phyloP scores from a whole-genome alignment of 2,888 invertebrate genomes.

The Heliothis peltigera region DNA sequence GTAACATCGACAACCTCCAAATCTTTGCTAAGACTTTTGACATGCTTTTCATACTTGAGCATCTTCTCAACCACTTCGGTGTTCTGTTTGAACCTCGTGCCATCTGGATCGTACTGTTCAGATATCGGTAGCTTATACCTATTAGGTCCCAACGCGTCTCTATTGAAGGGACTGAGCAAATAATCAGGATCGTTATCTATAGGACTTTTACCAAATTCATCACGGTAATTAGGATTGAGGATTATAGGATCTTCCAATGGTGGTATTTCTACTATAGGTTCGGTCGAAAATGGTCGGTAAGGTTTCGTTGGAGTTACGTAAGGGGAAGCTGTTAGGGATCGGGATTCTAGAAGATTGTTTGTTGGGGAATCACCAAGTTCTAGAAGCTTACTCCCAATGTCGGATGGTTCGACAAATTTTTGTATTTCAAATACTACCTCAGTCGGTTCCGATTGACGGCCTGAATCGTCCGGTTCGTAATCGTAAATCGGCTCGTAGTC shows the following conservation, averaged over 20 bases:
- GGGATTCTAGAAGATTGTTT: slow-evolving; percentile 48
- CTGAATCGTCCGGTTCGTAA: slow-evolving; percentile 81
- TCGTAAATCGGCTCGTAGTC: slow-evolving; percentile 81
- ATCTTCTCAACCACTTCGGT: slow-evolving; percentile 43
- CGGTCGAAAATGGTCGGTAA: slow-evolving; percentile 81
- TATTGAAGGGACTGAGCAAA: slow-evolving; percentile 52
- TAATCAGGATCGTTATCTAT: slow-evolving; percentile 65
- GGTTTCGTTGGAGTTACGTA: slow-evolving; percentile 72
- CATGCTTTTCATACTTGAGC: slow-evolving; percentile 43
- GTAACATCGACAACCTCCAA: slow-evolving; percentile 36
- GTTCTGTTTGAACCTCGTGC: slow-evolving; percentile 50
- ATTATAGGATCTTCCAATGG: slow-evolving; percentile 82
- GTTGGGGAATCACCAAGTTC: slow-evolving; percentile 20
- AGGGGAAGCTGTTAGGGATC: slow-evolving; percentile 76
- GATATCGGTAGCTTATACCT: slow-evolving; percentile 81
- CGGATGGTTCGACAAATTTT: slow-evolving; percentile 65
- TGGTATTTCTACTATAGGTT: slow-evolving; percentile 75
- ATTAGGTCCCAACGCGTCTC: slow-evolving; percentile 16
- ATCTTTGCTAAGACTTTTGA: slow-evolving; percentile 43
- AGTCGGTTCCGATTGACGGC: slow-evolving; percentile 80
- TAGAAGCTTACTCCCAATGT: slow-evolving; percentile 49
- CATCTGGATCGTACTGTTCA: slow-evolving; percentile 80
- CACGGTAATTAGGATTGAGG: slow-evolving; percentile 77
- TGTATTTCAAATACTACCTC: slow-evolving; percentile 79
- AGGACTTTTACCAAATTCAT: slow-evolving; percentile 70